Conservation (phyloP, 2,113 vertebrate genomes). For the Scomber scombrus region DNA sequence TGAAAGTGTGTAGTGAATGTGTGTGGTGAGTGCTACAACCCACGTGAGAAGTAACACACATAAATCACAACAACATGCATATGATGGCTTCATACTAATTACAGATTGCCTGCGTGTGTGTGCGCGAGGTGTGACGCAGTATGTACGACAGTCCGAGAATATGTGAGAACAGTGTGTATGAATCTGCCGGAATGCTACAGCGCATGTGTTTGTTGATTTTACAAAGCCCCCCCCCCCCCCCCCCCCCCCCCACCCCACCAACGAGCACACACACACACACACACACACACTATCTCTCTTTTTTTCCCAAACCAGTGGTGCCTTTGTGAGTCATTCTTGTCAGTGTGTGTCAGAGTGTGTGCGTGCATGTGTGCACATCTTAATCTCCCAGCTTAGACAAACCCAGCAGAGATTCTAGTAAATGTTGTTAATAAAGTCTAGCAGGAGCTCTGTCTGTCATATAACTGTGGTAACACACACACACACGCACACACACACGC, state of each 20-base stretch:
- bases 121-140: slow-evolving; percentile 47
- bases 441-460: slow-evolving; percentile 50
- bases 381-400: slow-evolving; percentile 59
- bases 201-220: slow-evolving; percentile 48
- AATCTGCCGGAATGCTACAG: slow-evolving; percentile 34
- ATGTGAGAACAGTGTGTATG: slow-evolving; percentile 29
- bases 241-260: not conserved
- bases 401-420: slow-evolving; percentile 54
- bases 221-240: not conserved
- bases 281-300: not conserved
- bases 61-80: slow-evolving; percentile 26
- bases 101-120: slow-evolving; percentile 20
- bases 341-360: slow-evolving; percentile 13
- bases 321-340: slow-evolving; percentile 54
- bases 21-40: not conserved
- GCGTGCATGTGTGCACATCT: slow-evolving; percentile 25
- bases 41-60: slow-evolving; percentile 21
- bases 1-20: not conserved
- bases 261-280: not conserved
- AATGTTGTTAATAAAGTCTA: slow-evolving; percentile 71
- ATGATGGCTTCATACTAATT: slow-evolving; percentile 21
- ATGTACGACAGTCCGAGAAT: slow-evolving; percentile 40
- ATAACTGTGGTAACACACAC: slow-evolving; percentile 20
- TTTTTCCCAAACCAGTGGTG: slow-evolving; percentile 12
- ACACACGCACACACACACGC: not conserved